Percentiles rank a stretch among this genome's conserved stretches.
Conservation (phyloP, 2,888 invertebrate genomes). For the Drosophila monieri region DNA sequence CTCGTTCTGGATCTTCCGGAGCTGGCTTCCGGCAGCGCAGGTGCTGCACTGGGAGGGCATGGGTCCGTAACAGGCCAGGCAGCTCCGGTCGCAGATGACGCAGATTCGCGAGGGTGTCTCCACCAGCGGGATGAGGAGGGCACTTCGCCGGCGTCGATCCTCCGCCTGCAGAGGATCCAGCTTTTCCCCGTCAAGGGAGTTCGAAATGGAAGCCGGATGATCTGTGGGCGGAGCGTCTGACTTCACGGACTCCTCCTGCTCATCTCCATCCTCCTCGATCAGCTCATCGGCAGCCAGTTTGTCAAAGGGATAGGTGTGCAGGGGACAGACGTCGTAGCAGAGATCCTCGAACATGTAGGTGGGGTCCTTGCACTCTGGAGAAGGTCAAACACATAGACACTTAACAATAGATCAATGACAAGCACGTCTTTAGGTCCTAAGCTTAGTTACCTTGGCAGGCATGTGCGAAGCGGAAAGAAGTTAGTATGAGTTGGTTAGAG, state of each 20-base stretch:
- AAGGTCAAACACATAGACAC: constrained; percentile 7
- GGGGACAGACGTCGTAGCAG: constrained; percentile 82
- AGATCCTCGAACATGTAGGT: constrained; percentile 79
- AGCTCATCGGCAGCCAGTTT: not conserved
- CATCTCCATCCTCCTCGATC: not conserved
- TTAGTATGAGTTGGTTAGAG: constrained; percentile 6
- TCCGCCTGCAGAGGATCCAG: constrained; percentile 70
- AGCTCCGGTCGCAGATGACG: constrained; percentile 77
- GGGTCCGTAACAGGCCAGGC: constrained; percentile 81
- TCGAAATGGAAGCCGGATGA: constrained; percentile 11
- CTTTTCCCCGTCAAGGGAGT: constrained; percentile 42
- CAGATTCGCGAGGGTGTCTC: constrained; percentile 59
- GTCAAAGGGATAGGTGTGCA: constrained; percentile 65
- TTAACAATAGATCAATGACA: not conserved
- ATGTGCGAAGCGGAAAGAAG: constrained; percentile 9
- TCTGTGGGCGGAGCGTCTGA: constrained; percentile 16
- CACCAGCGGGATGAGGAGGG: constrained; percentile 22
- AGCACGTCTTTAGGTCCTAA: not conserved
- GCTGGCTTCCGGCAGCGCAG: constrained; percentile 79
- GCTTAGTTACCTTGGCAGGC: constrained; percentile 36
- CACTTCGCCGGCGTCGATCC: constrained; percentile 59
- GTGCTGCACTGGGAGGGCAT: constrained; percentile 80
- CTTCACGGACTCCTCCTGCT: constrained; percentile 36
- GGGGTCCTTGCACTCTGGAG: constrained; percentile 79
- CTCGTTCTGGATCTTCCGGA: constrained; percentile 75